Evolutionary conservation across 2,113 vertebrate species (phyloP).

Genomic region (Helogale parvula): DNA sequence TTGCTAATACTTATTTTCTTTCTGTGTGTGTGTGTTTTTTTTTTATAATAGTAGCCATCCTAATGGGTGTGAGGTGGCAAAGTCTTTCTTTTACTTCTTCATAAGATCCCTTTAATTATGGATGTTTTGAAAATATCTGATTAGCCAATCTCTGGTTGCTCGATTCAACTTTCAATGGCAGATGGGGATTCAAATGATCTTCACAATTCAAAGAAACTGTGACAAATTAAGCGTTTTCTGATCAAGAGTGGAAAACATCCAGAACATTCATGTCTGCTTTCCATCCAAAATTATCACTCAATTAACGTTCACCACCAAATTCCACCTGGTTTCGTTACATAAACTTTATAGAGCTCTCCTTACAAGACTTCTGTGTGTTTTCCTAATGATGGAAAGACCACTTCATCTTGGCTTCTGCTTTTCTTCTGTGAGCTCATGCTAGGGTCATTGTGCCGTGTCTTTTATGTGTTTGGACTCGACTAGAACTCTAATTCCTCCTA

Average conservation of each 20-base stretch:
- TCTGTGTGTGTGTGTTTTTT: neutral
- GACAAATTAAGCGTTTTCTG: constrained; percentile 54
- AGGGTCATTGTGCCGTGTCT: neutral
- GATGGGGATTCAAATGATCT: constrained; percentile 8
- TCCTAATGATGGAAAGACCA: neutral
- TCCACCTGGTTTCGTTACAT: constrained; percentile 18
- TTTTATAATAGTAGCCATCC: neutral
- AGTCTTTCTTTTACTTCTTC: constrained; percentile 29
- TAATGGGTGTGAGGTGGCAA: neutral
- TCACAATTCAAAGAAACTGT: constrained; percentile 37
- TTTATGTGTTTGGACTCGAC: neutral
- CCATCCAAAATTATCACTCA: constrained; percentile 40
- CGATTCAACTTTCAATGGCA: neutral
- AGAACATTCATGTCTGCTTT: constrained; percentile 46
- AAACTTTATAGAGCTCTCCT: neutral
- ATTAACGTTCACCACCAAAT: constrained; percentile 32
- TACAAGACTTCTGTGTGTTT: neutral
- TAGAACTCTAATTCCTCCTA: neutral
- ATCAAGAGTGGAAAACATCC: constrained; percentile 14
- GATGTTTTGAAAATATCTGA: neutral
- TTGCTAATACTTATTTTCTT: neutral
- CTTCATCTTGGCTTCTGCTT: constrained; percentile 19
- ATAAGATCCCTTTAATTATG: neutral
- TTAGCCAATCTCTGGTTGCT: neutral
- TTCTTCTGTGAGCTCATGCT: neutral